Base-by-base conservation (phyloP, 2,113 vertebrate genomes). In the Ceuthmochares aereus region DNA sequence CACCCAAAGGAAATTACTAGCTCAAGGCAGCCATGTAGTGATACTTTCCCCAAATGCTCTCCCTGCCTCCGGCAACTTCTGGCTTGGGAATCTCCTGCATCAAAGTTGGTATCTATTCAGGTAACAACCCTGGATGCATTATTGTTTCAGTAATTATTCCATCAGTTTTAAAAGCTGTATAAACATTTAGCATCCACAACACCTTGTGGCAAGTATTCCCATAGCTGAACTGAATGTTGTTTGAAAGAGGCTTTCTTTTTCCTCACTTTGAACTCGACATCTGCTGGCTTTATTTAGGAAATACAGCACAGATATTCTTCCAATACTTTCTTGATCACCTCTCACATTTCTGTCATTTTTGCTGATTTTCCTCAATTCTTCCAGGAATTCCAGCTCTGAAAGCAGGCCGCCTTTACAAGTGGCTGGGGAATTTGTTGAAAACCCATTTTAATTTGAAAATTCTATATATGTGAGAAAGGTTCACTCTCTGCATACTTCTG, bases 191-290 rank as follows among this genome's bases (percentile, higher is more conserved):
- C 43, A 76, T 83, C 37, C 1, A 2, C 29, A 63, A 30, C 10
- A 47, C 47, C 25, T 75, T 68, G 23, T 47, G 40, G 27, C 10
- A 47, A 52, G 11, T 55, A 67, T 82, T 85, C 18, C 78, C 36
- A 55, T 32, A 78, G 58, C 20, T 89, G 58, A 93, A 64, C 0
- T 16, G 34, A 42, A 13, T 27, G 13, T 68, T 56, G 11, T 60
- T 75, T 63, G 43, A 89, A 64, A 52, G 34, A 70, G 26, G 9
- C 14, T 93, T 69, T 84, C 29, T 15, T 89, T 87, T 84, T 87
- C 26, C 64, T 93, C 74, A 11, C 52, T 89, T 81, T 92, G 73
- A 94, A 81, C 37, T 78, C 45, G 42, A 34, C 63, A 81, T n/a
- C 60, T 87, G 84, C 42, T 74, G 30, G 18, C 47, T 81, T 84